Percentiles rank a stretch among this genome's conserved stretches.
Evolutionary conservation across 2,888 invertebrate genomes (phyloP).

Genomic region (Clanis bilineata): DNA sequence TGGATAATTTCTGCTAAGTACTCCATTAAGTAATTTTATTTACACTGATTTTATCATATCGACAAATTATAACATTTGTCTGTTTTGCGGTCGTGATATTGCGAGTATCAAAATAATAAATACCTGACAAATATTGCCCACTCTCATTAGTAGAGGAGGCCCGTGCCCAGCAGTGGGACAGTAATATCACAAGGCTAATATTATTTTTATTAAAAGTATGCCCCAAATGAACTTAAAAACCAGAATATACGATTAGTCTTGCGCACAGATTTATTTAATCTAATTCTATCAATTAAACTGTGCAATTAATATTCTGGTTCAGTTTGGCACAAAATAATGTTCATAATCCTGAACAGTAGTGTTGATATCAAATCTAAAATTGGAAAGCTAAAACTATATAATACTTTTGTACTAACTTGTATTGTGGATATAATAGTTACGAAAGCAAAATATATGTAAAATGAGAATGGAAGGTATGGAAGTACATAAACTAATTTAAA

Average conservation of each 20-base stretch:
- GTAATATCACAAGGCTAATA: too few relatives aligned
- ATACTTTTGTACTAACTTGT: not conserved
- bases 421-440: not conserved
- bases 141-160: too few relatives aligned
- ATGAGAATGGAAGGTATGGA: not conserved
- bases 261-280: not conserved
- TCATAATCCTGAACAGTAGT: not conserved
- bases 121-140: not conserved
- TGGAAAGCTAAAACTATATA: not conserved
- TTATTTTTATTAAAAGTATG: too few relatives aligned
- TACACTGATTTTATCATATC: not conserved
- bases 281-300: not conserved
- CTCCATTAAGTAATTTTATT: slow-evolving; percentile 30
- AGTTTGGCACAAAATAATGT: slow-evolving; percentile 2
- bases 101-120: not conserved
- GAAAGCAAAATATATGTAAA: not conserved
- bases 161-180: too few relatives aligned
- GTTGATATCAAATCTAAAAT: not conserved
- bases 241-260: too few relatives aligned
- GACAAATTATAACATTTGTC: not conserved
- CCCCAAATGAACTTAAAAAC: too few relatives aligned
- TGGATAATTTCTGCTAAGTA: slow-evolving; percentile 35
- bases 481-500: not conserved
- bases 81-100: not conserved
- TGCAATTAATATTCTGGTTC: not conserved